A percentile compares a stretch with the other conserved stretches of the same genome.
These are phyloP conservation scores for Oreotrochilus melanogaster DNA, from an alignment of 2,113 vertebrate genomes.

Conservation along the genomic window DNA sequence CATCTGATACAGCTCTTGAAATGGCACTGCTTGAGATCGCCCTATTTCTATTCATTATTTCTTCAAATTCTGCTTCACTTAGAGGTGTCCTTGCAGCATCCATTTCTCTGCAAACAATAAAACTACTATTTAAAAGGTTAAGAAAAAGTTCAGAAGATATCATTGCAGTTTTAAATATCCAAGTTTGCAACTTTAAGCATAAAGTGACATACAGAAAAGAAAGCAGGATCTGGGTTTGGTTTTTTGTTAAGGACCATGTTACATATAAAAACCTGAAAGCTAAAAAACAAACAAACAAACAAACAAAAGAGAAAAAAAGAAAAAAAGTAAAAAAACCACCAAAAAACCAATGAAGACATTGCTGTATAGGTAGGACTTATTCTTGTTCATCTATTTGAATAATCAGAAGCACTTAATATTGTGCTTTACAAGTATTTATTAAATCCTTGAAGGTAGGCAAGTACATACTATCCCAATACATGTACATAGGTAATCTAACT, in stretches of 20 bases:
- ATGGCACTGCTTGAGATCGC: slow-evolving; percentile 99
- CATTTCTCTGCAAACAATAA: slow-evolving; percentile 89
- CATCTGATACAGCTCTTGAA: slow-evolving; percentile 97
- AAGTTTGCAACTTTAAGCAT: slow-evolving; percentile 67
- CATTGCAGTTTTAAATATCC: slow-evolving; percentile 51
- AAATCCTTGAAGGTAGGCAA: neutral
- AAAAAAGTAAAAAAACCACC: no score
- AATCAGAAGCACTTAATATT: slow-evolving; percentile 46
- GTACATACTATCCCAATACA: slow-evolving; percentile 32
- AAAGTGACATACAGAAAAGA: slow-evolving; percentile 73
- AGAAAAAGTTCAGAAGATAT: neutral
- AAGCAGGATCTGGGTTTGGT: slow-evolving; percentile 58
- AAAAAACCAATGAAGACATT: slow-evolving; percentile 24
- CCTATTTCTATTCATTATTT: slow-evolving; percentile 99
- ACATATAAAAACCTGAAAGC: slow-evolving; percentile 66
- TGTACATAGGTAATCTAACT: slow-evolving; percentile 34
- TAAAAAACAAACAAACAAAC: neutral
- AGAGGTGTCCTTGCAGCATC: slow-evolving; percentile 93
- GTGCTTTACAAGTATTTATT: slow-evolving; percentile 43
- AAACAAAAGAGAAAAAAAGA: neutral
- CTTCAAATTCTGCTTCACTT: slow-evolving; percentile 99
- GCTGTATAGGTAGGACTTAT: slow-evolving; percentile 1
- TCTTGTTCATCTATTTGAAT: slow-evolving; percentile 23
- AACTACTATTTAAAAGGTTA: slow-evolving; percentile 61
- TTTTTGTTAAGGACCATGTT: slow-evolving; percentile 55